Evolutionary conservation across 2,797 vertebrate genomes (phyloP).

Genomic region (Liparis tanakae): DNA sequence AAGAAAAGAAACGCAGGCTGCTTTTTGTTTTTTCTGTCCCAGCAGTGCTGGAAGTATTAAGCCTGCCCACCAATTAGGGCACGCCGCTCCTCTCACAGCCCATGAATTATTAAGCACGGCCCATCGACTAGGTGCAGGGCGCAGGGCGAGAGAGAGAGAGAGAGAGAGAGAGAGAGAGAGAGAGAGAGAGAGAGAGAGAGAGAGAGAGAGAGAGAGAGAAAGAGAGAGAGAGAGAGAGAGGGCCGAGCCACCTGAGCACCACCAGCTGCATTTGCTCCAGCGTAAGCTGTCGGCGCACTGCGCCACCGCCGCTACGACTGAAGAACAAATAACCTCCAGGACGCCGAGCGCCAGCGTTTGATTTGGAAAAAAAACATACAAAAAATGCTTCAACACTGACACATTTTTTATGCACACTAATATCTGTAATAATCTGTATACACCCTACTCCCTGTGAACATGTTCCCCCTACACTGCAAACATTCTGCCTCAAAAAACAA

Average conservation of each 20-base stretch:
- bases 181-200: conserved; percentile 32
- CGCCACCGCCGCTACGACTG: conserved; percentile 23
- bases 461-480: too few species aligned
- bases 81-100: conserved; percentile 64
- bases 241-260: conserved; percentile 65
- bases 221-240: conserved; percentile 26
- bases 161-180: conserved; percentile 26
- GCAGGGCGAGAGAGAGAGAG: conserved; percentile 44
- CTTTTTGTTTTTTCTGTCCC: conserved; percentile 66
- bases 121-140: conserved; percentile 67
- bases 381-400: too few species aligned
- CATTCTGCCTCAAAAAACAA: too few species aligned
- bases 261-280: conserved; percentile 51
- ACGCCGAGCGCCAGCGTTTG: neutral
- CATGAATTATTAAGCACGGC: conserved; percentile 81
- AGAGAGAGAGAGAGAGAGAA: conserved; percentile 25
- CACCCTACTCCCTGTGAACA: too few species aligned
- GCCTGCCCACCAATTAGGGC: conserved; percentile 75
- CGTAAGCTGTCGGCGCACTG: conserved; percentile 28
- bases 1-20: conserved; percentile 29
- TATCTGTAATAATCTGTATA: too few species aligned
- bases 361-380: neutral
- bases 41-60: conserved; percentile 61
- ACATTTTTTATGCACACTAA: too few species aligned
- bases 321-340: conserved; percentile 44